These are phyloP conservation scores for Lipophrys pholis DNA, from an alignment of 2,113 vertebrate species.

Conservation along the genomic window DNA sequence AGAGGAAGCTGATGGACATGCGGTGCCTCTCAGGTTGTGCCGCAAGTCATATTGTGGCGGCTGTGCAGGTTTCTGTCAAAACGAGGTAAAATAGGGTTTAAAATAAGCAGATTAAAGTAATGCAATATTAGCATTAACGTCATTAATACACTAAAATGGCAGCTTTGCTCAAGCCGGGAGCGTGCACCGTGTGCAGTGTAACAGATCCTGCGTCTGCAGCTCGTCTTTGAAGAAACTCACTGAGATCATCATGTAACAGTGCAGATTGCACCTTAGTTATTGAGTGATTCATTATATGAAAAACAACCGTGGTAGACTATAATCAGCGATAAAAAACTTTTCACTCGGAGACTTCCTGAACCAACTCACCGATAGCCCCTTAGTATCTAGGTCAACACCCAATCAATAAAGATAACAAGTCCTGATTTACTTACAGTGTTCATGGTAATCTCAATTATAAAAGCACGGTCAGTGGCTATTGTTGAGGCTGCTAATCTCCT, in stretches of 20 bases:
- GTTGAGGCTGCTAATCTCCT: neutral
- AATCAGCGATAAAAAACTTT: neutral
- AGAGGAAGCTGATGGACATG: neutral
- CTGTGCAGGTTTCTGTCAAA: neutral
- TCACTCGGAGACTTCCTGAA: conserved; percentile 19
- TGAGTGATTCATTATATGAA: neutral
- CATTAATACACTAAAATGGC: neutral
- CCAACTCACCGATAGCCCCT: conserved; percentile 32
- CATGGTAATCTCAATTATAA: conserved; percentile 11
- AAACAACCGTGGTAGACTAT: neutral
- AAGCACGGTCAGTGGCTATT: conserved; percentile 3
- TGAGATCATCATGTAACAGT: too few species aligned
- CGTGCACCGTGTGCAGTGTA: too few species aligned
- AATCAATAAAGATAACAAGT: conserved; percentile 62
- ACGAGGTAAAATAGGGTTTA: neutral
- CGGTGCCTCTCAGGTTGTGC: neutral
- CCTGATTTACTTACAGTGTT: conserved; percentile 26
- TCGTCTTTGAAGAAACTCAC: too few species aligned
- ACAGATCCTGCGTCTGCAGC: too few species aligned
- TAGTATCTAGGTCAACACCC: conserved; percentile 34
- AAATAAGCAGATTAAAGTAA: too few species aligned
- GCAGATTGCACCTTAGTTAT: neutral
- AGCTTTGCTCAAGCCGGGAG: too few species aligned
- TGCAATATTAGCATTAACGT: too few species aligned
- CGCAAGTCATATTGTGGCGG: neutral